phyloP scores from a whole-genome alignment of 1,140 invertebrate species.

The Drosophila seguyi region DNA sequence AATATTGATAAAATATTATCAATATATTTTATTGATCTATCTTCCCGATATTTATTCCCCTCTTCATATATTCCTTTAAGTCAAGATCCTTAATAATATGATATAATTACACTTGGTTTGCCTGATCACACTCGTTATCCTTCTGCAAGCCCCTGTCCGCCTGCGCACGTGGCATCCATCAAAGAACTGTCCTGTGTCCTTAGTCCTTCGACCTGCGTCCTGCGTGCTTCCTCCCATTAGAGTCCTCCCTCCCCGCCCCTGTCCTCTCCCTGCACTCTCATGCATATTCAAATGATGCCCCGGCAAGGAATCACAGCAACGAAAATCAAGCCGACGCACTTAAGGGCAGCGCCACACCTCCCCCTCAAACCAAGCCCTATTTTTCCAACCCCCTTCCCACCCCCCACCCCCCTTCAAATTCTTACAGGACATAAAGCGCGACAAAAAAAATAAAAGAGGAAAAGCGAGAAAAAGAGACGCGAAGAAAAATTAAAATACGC shows the following conservation, averaged over 20 bases:
- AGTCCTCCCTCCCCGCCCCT: not conserved
- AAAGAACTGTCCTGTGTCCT: constrained; percentile 29
- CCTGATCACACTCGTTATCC: constrained; percentile 7
- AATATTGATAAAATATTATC: no score
- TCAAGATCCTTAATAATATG: not conserved
- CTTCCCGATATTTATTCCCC: not conserved
- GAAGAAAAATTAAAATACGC: constrained; percentile 80
- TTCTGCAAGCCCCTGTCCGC: constrained; percentile 1
- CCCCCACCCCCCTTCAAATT: not conserved
- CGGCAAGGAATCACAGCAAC: constrained; percentile 66
- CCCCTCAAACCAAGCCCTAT: not conserved
- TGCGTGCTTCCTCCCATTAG: not conserved
- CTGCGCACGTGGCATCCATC: constrained; percentile 73
- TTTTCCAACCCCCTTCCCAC: not conserved
- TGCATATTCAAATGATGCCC: constrained; percentile 76
- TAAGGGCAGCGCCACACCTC: constrained; percentile 49
- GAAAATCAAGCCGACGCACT: constrained; percentile 78
- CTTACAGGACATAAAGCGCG: constrained; percentile 74
- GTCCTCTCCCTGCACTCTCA: constrained; percentile 37
- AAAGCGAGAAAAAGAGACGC: constrained; percentile 41
- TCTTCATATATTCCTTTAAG: not conserved
- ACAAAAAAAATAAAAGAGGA: constrained; percentile 44
- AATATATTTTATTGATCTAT: no score
- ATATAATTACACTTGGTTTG: not conserved
- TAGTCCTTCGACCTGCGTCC: not conserved